Evolutionary conservation across 2,113 vertebrate genomes (phyloP).

Genomic region (Poeciliopsis retropinna): DNA sequence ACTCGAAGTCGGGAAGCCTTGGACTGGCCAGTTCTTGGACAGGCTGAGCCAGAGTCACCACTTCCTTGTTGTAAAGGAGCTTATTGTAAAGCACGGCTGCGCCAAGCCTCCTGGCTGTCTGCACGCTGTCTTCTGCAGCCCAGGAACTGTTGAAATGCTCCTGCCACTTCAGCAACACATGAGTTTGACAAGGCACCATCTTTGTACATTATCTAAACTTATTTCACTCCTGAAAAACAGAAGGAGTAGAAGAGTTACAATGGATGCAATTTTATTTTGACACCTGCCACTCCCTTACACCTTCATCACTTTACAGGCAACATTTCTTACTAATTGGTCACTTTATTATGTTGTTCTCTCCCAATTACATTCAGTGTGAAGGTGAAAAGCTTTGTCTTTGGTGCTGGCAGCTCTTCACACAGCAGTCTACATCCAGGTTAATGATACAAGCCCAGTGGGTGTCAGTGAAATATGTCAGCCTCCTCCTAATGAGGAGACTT

Average conservation of each 20-base stretch:
- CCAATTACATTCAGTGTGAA: constrained; percentile 34
- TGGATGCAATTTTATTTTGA: not conserved
- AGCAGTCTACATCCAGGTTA: constrained; percentile 36
- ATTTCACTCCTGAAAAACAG: constrained; percentile 50
- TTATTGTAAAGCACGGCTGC: constrained; percentile 77
- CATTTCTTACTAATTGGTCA: constrained; percentile 20
- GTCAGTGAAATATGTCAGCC: constrained; percentile 56
- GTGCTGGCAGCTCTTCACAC: constrained; percentile 32
- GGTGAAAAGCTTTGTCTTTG: constrained; percentile 50
- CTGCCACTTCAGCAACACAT: constrained; percentile 86
- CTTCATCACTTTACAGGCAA: constrained; percentile 11
- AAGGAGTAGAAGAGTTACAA: not conserved
- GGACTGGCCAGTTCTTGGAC: constrained; percentile 82
- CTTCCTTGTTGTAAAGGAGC: constrained; percentile 82
- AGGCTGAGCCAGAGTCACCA: constrained; percentile 81
- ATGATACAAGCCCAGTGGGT: constrained; percentile 43
- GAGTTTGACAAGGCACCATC: constrained; percentile 84
- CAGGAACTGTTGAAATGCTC: constrained; percentile 86
- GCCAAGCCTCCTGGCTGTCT: constrained; percentile 72
- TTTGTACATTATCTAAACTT: constrained; percentile 77
- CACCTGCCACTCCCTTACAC: not conserved
- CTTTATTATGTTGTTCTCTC: constrained; percentile 13
- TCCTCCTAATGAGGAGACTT: constrained; percentile 22
- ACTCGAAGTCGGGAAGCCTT: constrained; percentile 84
- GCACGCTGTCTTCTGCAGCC: constrained; percentile 80